Percentiles rank a stretch among this genome's conserved stretches.
phyloP scores from a whole-genome alignment of 2,113 vertebrate species.

The Okapia johnstoni region DNA sequence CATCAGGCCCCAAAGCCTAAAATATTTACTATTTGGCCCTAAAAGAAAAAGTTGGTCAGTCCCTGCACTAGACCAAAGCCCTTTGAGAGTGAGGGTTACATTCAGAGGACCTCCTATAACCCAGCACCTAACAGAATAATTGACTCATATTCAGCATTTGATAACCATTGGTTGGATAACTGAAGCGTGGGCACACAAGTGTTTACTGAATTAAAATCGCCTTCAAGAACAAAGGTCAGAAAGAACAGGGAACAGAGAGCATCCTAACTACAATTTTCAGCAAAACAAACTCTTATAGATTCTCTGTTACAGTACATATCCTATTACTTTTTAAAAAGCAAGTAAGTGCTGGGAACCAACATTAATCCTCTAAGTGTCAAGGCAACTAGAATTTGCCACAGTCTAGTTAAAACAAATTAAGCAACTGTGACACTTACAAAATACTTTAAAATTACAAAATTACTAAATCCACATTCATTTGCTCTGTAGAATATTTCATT shows the following conservation, averaged over 20 bases:
- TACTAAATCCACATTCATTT: constrained; percentile 75
- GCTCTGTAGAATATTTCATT: constrained; percentile 81
- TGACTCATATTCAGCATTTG: not conserved
- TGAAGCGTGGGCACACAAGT: not conserved
- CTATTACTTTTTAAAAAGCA: not conserved
- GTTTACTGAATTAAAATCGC: not conserved
- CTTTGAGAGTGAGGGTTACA: not conserved
- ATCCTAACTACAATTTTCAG: not conserved
- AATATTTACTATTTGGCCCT: not conserved
- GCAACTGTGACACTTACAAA: constrained; percentile 52
- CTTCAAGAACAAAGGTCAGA: not conserved
- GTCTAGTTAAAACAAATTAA: constrained; percentile 59
- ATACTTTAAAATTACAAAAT: constrained; percentile 75
- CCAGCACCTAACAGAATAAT: not conserved
- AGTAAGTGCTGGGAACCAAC: constrained; percentile 18
- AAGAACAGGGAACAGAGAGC: not conserved
- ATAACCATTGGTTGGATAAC: not conserved
- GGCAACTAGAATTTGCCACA: constrained; percentile 39
- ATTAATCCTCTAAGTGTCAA: constrained; percentile 2
- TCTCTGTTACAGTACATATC: not conserved
- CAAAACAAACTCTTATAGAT: not conserved
- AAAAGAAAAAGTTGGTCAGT: not conserved
- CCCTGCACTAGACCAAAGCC: not conserved
- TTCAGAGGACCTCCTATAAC: not conserved
- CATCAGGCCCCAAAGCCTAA: not conserved